Evolutionary conservation across 1,140 invertebrate genomes (phyloP), one percentile per base, ranked within the genome.

Genomic region (Meloidogyne floridensis): DNA sequence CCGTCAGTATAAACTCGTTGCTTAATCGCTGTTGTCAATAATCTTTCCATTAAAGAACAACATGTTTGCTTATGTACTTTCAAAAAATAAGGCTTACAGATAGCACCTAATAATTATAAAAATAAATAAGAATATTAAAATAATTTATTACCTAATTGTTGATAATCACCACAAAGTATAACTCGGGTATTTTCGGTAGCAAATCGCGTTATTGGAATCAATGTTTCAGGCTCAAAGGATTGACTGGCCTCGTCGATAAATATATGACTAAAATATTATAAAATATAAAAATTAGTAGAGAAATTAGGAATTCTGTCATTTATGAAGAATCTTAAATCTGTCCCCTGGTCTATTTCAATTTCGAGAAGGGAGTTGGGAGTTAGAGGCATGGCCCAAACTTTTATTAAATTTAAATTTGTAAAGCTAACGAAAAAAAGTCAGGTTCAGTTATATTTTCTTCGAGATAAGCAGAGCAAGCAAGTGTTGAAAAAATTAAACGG

Each of bases 81-180:
- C 47, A 95, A 91, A 20, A 79, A 93, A 91, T 72, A 91, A 91
- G 59, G 65, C 32, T 79, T 79, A 6, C 69, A 53, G 13, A 79
- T 65, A 51, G 77, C 65, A 42, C 59, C 81, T 84, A n/a, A 18
- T 32, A 82, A 65, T 47, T 47, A 8, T 47, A 47, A 51, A 70
- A 72, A 13, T 65, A 11, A n/a, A 20, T 53, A 70, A 71, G 43
- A 77, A 47, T 4, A 13, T 65, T 56, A 51, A 80, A 73, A 75
- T n/a, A 72, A 73, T 94, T 92, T 90, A 93, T 93, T 5, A 94
- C 95, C 95, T 53, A 98, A 92, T 90, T 98, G 96, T 89, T 94
- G 92, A 15, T 95, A 95, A 92, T 98, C 96, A 9, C 96, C 96
- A 82, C 95, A 94, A 3, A 98, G 90, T 80, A 97, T 91, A 10